Evolutionary conservation across 2,113 vertebrate species (phyloP).

Genomic region (Cyphomyrus plagiostoma): DNA sequence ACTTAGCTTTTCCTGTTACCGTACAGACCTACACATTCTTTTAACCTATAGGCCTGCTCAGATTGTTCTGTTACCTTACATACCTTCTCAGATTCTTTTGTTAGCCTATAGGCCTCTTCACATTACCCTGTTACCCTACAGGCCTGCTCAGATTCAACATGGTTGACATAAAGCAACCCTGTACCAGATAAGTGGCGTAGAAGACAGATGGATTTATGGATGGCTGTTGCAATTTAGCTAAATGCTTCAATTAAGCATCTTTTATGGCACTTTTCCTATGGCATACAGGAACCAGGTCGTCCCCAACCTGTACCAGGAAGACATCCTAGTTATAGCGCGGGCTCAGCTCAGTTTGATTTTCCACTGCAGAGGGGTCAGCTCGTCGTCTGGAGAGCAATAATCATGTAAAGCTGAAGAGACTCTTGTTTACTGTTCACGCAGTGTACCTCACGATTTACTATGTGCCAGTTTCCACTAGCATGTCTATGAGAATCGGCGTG

Average conservation of each 20-base stretch:
- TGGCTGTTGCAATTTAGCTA: not conserved
- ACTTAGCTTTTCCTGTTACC: not conserved
- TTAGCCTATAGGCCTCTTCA: not conserved
- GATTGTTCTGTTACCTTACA: not conserved
- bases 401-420: not conserved
- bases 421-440: not conserved
- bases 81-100: not conserved
- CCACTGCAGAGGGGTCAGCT: not conserved
- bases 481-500: not conserved
- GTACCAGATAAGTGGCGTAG: not conserved
- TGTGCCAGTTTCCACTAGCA: not conserved
- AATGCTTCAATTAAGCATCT: not conserved
- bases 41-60: not conserved
- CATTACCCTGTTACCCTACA: not conserved
- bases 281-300: not conserved
- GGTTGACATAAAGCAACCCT: not conserved
- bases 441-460: not conserved
- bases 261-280: not conserved
- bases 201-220: not conserved
- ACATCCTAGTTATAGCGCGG: not conserved
- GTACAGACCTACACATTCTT: not conserved
- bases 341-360: not conserved
- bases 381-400: not conserved
- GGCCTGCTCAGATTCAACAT: not conserved
- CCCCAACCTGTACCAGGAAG: not conserved